These are phyloP conservation scores for Xylocampa areola DNA, from an alignment of 2,888 invertebrate species.

Conservation along the genomic window DNA sequence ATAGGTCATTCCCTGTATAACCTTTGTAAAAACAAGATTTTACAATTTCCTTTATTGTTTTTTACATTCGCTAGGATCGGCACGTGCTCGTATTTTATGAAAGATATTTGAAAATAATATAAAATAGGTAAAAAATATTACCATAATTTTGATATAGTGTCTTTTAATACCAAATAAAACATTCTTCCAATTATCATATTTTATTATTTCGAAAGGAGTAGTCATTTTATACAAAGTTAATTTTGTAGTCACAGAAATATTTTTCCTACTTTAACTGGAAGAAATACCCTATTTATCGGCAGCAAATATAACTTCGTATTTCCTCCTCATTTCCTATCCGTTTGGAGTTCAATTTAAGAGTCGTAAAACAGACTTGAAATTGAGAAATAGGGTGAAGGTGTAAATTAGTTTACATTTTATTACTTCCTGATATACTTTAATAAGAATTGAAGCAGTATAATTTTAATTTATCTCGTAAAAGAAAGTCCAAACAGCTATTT, in stretches of 20 bases:
- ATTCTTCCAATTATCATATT: conserved; percentile 41
- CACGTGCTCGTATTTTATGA: neutral
- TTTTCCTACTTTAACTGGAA: fast-evolving
- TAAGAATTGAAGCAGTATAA: conserved; percentile 36
- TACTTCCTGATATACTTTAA: conserved; percentile 49
- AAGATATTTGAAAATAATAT: neutral
- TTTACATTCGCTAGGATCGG: too few relatives aligned
- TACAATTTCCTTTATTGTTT: too few relatives aligned
- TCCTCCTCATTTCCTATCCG: conserved; percentile 44
- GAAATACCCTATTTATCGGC: neutral
- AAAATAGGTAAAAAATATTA: conserved; percentile 1
- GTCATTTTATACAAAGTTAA: conserved; percentile 41
- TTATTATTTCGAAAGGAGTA: conserved; percentile 46
- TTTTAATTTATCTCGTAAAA: conserved; percentile 20
- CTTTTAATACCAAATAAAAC: conserved; percentile 48
- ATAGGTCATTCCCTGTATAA: too few relatives aligned
- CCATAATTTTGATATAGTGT: conserved; percentile 5
- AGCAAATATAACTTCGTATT: conserved; percentile 56
- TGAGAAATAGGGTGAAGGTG: conserved; percentile 46
- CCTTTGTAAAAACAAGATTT: too few relatives aligned
- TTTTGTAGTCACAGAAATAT: conserved; percentile 24
- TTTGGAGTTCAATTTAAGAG: conserved; percentile 52
- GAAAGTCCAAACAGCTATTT: conserved; percentile 1
- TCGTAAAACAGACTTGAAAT: conserved; percentile 55
- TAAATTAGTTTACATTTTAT: conserved; percentile 53